phyloP scores from a whole-genome alignment of 2,888 invertebrate species.

The Cerceris ruficornis region DNA sequence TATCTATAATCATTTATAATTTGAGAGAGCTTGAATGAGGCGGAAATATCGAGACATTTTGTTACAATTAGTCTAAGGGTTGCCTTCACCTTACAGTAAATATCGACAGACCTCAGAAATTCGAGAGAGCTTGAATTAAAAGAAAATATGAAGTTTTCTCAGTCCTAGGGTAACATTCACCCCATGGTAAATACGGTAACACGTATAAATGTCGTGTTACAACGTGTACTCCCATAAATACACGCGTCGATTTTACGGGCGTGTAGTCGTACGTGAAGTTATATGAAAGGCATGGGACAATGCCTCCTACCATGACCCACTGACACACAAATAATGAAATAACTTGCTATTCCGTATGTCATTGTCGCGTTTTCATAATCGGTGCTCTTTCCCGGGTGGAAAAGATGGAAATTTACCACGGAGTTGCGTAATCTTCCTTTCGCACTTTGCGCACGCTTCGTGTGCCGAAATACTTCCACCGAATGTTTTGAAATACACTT shows the following conservation, averaged over 20 bases:
- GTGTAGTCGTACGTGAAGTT: slow-evolving; percentile 39
- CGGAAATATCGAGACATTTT: too few relatives aligned
- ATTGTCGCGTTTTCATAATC: slow-evolving; percentile 24
- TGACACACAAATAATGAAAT: slow-evolving; percentile 71
- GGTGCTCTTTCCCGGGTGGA: slow-evolving; percentile 3
- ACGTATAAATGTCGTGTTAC: slow-evolving; percentile 21
- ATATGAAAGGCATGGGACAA: slow-evolving; percentile 68
- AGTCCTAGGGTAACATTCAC: too few relatives aligned
- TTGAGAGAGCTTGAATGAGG: too few relatives aligned
- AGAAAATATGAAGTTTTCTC: too few relatives aligned
- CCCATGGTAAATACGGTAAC: too few relatives aligned
- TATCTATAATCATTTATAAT: too few relatives aligned
- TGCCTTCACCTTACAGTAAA: too few relatives aligned
- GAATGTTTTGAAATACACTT: too few relatives aligned
- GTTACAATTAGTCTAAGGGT: too few relatives aligned
- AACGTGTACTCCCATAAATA: slow-evolving; percentile 31
- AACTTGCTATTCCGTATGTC: slow-evolving; percentile 40
- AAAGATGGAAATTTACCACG: background rate
- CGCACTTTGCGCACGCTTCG: background rate
- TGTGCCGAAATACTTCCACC: too few relatives aligned
- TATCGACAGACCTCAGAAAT: too few relatives aligned
- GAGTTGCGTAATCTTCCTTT: slow-evolving; percentile 3
- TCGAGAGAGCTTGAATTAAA: too few relatives aligned
- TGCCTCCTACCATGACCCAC: slow-evolving; percentile 74
- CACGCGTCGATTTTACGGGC: slow-evolving; percentile 55